These are phyloP conservation scores for Donacobius atricapilla DNA, from an alignment of 2,113 vertebrate species.

Conservation along the genomic window DNA sequence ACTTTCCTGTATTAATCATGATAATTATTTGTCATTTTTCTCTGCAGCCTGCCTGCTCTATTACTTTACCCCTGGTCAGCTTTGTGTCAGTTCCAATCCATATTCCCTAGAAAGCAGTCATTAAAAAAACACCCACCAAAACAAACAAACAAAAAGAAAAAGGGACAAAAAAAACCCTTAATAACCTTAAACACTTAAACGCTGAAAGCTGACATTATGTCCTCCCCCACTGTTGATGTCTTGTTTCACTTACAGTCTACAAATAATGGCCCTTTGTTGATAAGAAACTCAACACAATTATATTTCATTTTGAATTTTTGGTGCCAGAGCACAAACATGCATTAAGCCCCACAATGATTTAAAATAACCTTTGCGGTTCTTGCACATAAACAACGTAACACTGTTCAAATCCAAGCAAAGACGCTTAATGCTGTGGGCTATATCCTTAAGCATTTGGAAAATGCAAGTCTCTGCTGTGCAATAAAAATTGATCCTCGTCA, in stretches of 20 bases:
- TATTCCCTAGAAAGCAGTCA: slow-evolving; percentile 43
- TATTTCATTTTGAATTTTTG: slow-evolving; percentile 24
- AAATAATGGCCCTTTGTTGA: slow-evolving; percentile 44
- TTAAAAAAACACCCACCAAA: not conserved
- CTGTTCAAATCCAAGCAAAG: slow-evolving; percentile 53
- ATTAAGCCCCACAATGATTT: slow-evolving; percentile 25
- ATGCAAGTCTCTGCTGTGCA: slow-evolving; percentile 30
- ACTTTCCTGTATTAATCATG: slow-evolving; percentile 46
- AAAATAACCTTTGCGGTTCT: slow-evolving; percentile 32
- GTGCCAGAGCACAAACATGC: slow-evolving; percentile 35
- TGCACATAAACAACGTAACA: slow-evolving; percentile 28
- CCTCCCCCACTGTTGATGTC: not conserved
- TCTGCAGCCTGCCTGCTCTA: slow-evolving; percentile 6
- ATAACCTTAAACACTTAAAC: not conserved
- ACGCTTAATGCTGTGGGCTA: slow-evolving; percentile 43
- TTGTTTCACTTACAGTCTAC: not conserved
- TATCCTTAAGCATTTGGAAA: slow-evolving; percentile 52
- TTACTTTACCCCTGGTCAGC: slow-evolving; percentile 1
- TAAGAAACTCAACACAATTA: slow-evolving; percentile 3
- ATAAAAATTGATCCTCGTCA: slow-evolving; percentile 21
- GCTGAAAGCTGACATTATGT: not conserved
- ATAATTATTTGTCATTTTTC: not conserved
- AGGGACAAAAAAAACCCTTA: not conserved
- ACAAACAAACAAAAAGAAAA: not conserved
- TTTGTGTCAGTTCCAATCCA: slow-evolving; percentile 17